Evolutionary conservation across 2,888 invertebrate species (phyloP).

Genomic region (Tubulanus polymorphus): DNA sequence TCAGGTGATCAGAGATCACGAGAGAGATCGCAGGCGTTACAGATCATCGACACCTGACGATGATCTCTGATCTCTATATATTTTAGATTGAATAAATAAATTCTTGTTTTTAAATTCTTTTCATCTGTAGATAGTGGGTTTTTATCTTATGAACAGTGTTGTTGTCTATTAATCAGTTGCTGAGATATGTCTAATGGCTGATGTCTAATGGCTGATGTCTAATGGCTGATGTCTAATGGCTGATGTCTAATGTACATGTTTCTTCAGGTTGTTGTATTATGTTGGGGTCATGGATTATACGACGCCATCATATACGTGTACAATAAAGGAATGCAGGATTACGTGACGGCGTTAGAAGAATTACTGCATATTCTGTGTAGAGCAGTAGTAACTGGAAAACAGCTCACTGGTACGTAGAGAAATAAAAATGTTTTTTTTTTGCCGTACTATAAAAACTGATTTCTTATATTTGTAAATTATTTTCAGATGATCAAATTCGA

Average conservation of each 20-base stretch:
- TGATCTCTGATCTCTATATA: too few relatives aligned
- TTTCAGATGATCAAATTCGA: conserved; percentile 55
- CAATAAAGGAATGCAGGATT: conserved; percentile 73
- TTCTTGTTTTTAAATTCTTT: too few relatives aligned
- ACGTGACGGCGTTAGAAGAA: conserved; percentile 68
- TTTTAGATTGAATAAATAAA: too few relatives aligned
- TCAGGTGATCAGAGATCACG: too few relatives aligned
- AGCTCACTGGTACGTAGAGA: conserved; percentile 36
- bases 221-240: too few relatives aligned
- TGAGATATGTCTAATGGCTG: too few relatives aligned
- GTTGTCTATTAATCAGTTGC: too few relatives aligned
- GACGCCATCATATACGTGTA: conserved; percentile 73
- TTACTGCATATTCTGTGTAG: conserved; percentile 37
- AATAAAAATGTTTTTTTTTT: background rate
- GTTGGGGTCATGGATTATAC: conserved; percentile 63
- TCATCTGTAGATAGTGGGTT: too few relatives aligned
- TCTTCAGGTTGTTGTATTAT: conserved; percentile 58
- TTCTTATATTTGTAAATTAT: background rate
- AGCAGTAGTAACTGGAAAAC: conserved; percentile 51
- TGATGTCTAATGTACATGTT: too few relatives aligned
- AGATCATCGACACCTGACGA: too few relatives aligned
- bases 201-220: too few relatives aligned
- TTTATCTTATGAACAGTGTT: background rate
- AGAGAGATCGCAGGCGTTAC: too few relatives aligned
- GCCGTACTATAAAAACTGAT: background rate